Evolutionary conservation across 2,113 vertebrate species (phyloP), one percentile per base, ranked within the genome.

Genomic region (Microcebus murinus): DNA sequence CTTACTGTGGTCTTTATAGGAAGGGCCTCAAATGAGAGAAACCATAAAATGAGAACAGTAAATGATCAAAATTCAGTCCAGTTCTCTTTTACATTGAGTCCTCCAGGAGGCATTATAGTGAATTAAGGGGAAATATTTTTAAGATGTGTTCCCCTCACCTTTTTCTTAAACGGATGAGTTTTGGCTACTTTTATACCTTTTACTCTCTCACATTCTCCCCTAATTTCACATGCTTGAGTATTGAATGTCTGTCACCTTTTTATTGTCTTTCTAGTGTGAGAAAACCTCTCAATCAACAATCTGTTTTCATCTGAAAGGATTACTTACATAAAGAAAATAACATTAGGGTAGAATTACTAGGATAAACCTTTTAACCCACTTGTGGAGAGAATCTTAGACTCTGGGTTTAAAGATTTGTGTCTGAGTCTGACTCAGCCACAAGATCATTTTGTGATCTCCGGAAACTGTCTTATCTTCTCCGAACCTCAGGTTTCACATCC

Each of bases 261-360:
- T 52, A 29, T 48, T 34, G 17, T 94, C 42, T 93, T 96, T 45
- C 73, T 91, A 61, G 31, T 23, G n/a, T 71, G 52, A 85, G 45
- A 63, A 70, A 52, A 71, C 25, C 36, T 81, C 9, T 77, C 57
- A 68, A 25, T 82, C 67, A 97, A 67, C 14, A 73, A 36, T 80
- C 20, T 84, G 14, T 57, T 88, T 94, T 91, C 14, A 39, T 73
- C 39, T 81, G 31, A 91, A 93, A 84, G 13, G 29, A 67, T 87
- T 87, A 36, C 4, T 96, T 90, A 84, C 15, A 67, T 87, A 92
- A 89, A 76, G 27, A 92, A 92, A 82, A 45, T 67, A 50, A 39
- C 11, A 42, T 23, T 68, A 36, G 77, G 25, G 15, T 9, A n/a
- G 42, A 88, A 48, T 94, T 63, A 93, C 79, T 86, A 83, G 42